phyloP scores from a whole-genome alignment of 2,888 invertebrate species.

The Pseudanteris insignis region DNA sequence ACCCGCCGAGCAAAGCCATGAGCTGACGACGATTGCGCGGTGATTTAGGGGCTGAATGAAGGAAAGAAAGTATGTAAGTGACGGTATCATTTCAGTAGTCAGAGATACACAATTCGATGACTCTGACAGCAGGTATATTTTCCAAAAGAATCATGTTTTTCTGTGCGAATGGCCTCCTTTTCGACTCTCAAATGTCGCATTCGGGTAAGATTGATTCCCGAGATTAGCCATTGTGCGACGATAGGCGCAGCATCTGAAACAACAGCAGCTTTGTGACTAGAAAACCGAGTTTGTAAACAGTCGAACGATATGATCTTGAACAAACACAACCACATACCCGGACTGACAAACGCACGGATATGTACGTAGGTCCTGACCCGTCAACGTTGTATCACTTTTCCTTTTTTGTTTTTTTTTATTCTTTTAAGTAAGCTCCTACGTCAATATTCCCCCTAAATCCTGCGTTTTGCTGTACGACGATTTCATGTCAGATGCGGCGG shows the following conservation, averaged over 20 bases:
- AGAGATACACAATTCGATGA: conserved; percentile 50
- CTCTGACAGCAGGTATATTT: conserved; percentile 47
- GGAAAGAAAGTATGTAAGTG: conserved; percentile 13
- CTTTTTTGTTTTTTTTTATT: background rate
- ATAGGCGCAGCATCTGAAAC: conserved; percentile 8
- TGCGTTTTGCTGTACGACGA: conserved; percentile 8
- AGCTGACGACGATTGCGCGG: no score
- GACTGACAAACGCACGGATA: no score
- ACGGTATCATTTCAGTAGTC: conserved; percentile 45
- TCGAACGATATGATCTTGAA: background rate
- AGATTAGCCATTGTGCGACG: background rate
- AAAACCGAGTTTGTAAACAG: conserved; percentile 4
- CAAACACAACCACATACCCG: background rate
- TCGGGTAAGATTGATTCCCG: background rate
- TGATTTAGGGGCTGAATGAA: no score
- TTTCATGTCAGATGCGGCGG: conserved; percentile 31
- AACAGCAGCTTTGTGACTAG: conserved; percentile 3
- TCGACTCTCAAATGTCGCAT: background rate
- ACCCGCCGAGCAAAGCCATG: no score
- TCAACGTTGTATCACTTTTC: no score
- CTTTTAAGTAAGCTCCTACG: conserved; percentile 14
- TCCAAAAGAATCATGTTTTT: background rate
- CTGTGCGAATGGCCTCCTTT: background rate
- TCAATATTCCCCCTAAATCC: conserved; percentile 25
- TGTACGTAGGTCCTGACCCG: no score